Conservation (phyloP, 1,140 invertebrate species). For the Antheraea mylitta region DNA sequence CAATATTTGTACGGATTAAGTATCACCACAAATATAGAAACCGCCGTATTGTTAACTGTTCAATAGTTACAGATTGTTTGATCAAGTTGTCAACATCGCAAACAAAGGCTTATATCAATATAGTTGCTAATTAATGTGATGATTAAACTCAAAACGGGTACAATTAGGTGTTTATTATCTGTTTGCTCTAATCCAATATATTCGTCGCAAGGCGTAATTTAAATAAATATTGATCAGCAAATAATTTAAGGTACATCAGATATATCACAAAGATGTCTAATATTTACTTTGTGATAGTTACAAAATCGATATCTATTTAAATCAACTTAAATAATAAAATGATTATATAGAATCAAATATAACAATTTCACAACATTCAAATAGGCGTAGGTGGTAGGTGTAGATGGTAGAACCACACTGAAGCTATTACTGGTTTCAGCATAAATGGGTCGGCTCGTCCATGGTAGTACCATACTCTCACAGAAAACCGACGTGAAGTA, state of each 20-base stretch:
- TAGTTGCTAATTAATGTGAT: conserved; percentile 71
- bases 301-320: too few relatives aligned
- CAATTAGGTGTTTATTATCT: conserved; percentile 60
- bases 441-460: too few relatives aligned
- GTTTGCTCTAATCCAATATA: conserved; percentile 36
- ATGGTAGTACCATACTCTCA: too few relatives aligned
- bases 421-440: too few relatives aligned
- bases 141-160: conserved; percentile 66
- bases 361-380: too few relatives aligned
- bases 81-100: conserved; percentile 65
- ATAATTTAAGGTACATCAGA: background rate
- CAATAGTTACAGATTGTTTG: conserved; percentile 64
- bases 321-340: too few relatives aligned
- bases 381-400: too few relatives aligned
- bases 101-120: conserved; percentile 66
- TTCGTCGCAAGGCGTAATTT: conserved; percentile 5
- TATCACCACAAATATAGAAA: background rate
- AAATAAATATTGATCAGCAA: conserved; percentile 20
- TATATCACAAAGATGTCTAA: too few relatives aligned
- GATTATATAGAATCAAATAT: too few relatives aligned
- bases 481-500: too few relatives aligned
- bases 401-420: too few relatives aligned
- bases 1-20: background rate
- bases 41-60: conserved; percentile 15
- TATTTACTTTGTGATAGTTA: too few relatives aligned